phyloP scores from a whole-genome alignment of 2,797 vertebrate species.

The Meriones psammophilus region DNA sequence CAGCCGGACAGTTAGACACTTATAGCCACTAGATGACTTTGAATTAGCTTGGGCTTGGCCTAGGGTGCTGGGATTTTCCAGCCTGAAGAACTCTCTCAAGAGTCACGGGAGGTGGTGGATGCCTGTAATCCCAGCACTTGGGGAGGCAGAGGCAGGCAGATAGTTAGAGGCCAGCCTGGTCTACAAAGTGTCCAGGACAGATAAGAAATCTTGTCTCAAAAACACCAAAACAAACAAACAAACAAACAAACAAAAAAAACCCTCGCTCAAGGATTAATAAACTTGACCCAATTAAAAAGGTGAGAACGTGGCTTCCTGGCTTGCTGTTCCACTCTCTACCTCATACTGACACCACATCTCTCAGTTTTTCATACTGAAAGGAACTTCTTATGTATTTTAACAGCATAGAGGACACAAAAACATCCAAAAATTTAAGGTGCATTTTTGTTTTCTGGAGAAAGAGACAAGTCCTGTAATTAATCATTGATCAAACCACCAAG shows the following conservation, averaged over 20 bases:
- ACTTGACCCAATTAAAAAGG: neutral
- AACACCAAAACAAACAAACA: too few species aligned
- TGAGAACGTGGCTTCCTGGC: neutral
- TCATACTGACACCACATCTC: neutral
- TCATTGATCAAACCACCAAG: neutral
- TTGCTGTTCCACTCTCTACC: neutral
- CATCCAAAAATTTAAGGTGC: neutral
- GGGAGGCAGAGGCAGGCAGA: too few species aligned
- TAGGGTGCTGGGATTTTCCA: neutral
- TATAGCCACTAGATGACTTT: neutral
- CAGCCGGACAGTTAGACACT: neutral
- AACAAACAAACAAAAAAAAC: too few species aligned
- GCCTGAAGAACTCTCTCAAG: neutral
- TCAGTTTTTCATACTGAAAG: neutral
- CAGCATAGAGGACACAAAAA: neutral
- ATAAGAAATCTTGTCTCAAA: too few species aligned
- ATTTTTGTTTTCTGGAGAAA: neutral
- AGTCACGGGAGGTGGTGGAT: too few species aligned
- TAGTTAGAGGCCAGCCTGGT: too few species aligned
- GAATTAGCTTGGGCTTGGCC: neutral
- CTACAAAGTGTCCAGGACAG: too few species aligned
- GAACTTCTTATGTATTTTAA: neutral
- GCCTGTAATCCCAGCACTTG: too few species aligned
- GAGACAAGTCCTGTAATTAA: conserved; percentile 2
- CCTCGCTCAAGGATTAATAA: neutral